Percentiles rank a stretch among this genome's conserved stretches.
Conservation (phyloP, 2,113 vertebrate species). For the Hemiprocne comata region DNA sequence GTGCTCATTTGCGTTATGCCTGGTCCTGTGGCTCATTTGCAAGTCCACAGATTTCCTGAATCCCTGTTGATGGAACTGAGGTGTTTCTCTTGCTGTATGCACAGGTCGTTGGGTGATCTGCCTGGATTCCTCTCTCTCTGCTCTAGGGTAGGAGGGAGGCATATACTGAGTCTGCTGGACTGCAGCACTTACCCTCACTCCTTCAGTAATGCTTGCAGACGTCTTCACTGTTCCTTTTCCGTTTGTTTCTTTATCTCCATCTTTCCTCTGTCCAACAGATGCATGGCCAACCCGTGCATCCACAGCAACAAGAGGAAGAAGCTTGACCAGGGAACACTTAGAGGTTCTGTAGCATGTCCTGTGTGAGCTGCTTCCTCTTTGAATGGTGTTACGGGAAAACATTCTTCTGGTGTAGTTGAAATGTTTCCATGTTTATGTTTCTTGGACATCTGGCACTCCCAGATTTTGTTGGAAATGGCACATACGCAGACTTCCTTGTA, state of each 20-base stretch:
- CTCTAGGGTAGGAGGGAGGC: no score
- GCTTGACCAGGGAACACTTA: not conserved
- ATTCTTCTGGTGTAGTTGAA: not conserved
- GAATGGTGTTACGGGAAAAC: not conserved
- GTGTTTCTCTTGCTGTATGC: not conserved
- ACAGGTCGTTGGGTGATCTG: not conserved
- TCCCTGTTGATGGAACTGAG: not conserved
- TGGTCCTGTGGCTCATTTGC: not conserved
- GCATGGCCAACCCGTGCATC: not conserved
- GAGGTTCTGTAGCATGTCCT: not conserved
- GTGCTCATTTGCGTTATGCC: not conserved
- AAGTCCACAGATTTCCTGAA: not conserved
- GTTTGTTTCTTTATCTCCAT: not conserved
- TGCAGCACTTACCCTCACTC: not conserved
- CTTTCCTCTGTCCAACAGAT: not conserved
- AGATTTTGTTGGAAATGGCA: not conserved
- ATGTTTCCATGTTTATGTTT: not conserved
- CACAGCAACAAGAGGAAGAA: not conserved
- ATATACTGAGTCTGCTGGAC: not conserved
- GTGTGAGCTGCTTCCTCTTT: not conserved
- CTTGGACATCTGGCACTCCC: not conserved
- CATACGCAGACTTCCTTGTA: not conserved
- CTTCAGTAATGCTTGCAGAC: not conserved
- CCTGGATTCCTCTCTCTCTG: not conserved
- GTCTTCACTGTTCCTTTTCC: not conserved